These are phyloP conservation scores for Stenodema calcarata DNA, from an alignment of 2,888 invertebrate species.

Conservation along the genomic window DNA sequence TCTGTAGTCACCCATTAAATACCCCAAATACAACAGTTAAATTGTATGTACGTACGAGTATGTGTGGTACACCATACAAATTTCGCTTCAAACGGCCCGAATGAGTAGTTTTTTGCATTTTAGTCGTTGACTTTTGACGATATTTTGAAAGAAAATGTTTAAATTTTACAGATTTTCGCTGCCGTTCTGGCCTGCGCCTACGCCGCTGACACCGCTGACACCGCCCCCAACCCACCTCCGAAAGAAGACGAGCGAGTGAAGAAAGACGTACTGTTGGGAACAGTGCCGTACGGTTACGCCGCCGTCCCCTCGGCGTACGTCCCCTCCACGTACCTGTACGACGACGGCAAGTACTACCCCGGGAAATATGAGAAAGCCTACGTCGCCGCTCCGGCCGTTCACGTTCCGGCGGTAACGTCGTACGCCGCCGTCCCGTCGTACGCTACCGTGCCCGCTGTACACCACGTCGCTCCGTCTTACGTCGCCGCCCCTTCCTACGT, in stretches of 20 bases:
- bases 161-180: slow-evolving; percentile 30
- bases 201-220: slow-evolving; percentile 33
- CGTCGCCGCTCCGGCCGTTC: slow-evolving; percentile 49
- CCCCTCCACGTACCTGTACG: background rate
- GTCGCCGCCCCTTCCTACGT: slow-evolving; percentile 13
- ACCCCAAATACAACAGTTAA: no score
- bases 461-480: background rate
- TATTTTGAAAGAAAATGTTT: background rate
- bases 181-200: slow-evolving; percentile 50
- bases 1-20: no score
- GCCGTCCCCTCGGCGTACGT: slow-evolving; percentile 46
- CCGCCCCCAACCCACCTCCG: background rate
- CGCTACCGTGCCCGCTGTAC: background rate
- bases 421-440: slow-evolving; percentile 22
- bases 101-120: no score
- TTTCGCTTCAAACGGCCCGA: no score
- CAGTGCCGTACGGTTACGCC: slow-evolving; percentile 52
- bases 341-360: slow-evolving; percentile 55
- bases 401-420: background rate
- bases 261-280: slow-evolving; percentile 52
- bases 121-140: no score
- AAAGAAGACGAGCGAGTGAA: slow-evolving; percentile 51
- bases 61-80: no score
- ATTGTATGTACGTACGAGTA: no score
- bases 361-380: slow-evolving; percentile 56